Evolutionary conservation across 2,797 vertebrate genomes (phyloP).

Genomic region (Spheniscus humboldti): DNA sequence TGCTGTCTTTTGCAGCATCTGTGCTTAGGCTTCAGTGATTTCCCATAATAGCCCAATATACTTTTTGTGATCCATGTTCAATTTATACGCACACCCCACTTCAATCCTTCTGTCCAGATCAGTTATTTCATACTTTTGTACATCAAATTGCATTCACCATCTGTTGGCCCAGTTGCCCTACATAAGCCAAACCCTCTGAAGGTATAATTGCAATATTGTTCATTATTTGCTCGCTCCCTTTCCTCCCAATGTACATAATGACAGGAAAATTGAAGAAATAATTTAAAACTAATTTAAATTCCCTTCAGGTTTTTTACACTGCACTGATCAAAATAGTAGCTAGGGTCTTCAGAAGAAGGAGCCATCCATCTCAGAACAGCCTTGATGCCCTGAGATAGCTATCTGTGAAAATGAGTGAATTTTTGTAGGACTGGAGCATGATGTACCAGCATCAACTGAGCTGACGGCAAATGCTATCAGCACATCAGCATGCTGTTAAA

Average conservation of each 20-base stretch:
- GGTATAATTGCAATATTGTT: constrained; percentile 45
- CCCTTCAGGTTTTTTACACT: constrained; percentile 36
- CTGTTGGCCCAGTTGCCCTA: constrained; percentile 41
- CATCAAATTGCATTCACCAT: constrained; percentile 44
- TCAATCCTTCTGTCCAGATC: constrained; percentile 41
- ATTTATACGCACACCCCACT: neutral
- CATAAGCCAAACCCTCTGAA: constrained; percentile 29
- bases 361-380: neutral
- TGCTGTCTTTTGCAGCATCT: constrained; percentile 26
- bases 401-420: neutral
- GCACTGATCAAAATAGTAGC: constrained; percentile 22
- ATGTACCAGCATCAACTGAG: neutral
- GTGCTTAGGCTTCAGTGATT: constrained; percentile 35
- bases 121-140: constrained; percentile 49
- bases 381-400: constrained; percentile 10
- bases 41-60: constrained; percentile 10
- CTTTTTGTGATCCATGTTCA: constrained; percentile 17
- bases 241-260: neutral
- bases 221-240: constrained; percentile 24
- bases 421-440: neutral
- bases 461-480: neutral
- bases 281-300: constrained; percentile 46
- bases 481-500: constrained; percentile 19
- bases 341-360: constrained; percentile 21
- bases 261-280: constrained; percentile 17